Percentiles rank a stretch among this genome's conserved stretches.
Conservation (phyloP, 2,113 vertebrate genomes). For the Plestiodon gilberti region DNA sequence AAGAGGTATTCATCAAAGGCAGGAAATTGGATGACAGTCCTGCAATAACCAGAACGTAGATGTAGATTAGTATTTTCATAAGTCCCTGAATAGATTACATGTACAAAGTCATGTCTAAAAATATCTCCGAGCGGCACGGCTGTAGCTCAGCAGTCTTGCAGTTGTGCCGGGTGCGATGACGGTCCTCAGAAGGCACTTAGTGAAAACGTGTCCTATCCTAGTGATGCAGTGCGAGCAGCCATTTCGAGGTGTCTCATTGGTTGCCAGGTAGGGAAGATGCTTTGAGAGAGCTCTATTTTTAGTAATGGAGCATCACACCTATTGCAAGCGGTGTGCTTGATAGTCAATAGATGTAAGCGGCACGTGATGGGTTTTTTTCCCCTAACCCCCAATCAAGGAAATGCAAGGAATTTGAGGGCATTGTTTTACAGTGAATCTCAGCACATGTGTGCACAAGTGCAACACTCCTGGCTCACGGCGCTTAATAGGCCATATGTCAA, state of each 20-base stretch:
- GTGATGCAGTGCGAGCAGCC: slow-evolving; percentile 2
- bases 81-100: neutral
- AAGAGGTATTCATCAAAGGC: neutral
- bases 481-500: neutral
- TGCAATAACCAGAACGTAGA: neutral
- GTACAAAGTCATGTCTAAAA: neutral
- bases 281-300: neutral
- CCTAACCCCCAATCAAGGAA: neutral
- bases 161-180: neutral
- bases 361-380: neutral
- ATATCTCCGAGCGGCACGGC: neutral
- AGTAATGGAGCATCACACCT: neutral
- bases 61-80: neutral
- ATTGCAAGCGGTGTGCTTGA: neutral
- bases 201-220: neutral
- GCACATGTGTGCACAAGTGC: no score
- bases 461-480: neutral
- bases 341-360: neutral
- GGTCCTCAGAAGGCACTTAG: neutral
- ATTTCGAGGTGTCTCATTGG: neutral
- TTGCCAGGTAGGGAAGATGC: neutral
- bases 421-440: no score
- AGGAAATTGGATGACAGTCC: neutral
- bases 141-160: slow-evolving; percentile 11
- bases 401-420: neutral